Conservation (phyloP, 2,888 invertebrate genomes). For the Tiliacea citrago region DNA sequence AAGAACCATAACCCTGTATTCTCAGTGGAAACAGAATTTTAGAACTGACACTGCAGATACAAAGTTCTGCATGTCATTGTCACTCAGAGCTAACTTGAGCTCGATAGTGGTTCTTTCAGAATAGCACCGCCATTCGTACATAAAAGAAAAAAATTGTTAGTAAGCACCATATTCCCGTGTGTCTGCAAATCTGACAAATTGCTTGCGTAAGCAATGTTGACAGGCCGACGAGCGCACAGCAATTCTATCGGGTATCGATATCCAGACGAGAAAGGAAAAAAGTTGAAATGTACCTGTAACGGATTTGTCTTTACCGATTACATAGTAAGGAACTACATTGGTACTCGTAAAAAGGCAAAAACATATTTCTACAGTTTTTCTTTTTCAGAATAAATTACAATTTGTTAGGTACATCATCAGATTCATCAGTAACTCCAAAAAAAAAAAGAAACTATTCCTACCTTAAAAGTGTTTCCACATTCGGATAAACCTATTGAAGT, state of each 20-base stretch:
- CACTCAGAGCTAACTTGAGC: not conserved
- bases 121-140: not conserved
- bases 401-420: not conserved
- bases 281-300: conserved; percentile 6
- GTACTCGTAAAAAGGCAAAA: not conserved
- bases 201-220: conserved; percentile 55
- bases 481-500: too few species aligned
- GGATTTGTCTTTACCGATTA: conserved; percentile 18
- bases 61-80: conserved; percentile 18
- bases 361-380: not conserved
- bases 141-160: conserved; percentile 42
- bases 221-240: conserved; percentile 41
- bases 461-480: not conserved
- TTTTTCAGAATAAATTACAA: not conserved
- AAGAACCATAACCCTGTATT: not conserved
- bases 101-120: conserved; percentile 10
- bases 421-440: not conserved
- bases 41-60: not conserved
- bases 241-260: conserved; percentile 46
- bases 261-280: conserved; percentile 21
- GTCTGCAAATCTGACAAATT: conserved; percentile 61
- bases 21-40: conserved; percentile 4
- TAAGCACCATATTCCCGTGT: conserved; percentile 19
- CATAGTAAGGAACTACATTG: not conserved
- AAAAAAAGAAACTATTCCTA: not conserved